These are phyloP conservation scores for Ursus arctos DNA, from an alignment of 2,113 vertebrate genomes.

Conservation along the genomic window DNA sequence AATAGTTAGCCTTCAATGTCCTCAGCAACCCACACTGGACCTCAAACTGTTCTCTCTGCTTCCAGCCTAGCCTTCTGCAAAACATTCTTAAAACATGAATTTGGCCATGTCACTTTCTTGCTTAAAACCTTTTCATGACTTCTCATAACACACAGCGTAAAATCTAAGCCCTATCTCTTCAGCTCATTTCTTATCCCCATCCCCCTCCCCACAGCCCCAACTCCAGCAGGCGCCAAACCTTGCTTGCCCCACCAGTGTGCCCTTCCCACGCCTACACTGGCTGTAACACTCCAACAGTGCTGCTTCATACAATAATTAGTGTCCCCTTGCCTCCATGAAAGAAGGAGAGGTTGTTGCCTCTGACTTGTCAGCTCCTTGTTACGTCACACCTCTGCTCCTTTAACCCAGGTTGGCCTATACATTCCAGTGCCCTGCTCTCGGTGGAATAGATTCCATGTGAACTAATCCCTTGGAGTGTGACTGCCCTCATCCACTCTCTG, in stretches of 20 bases:
- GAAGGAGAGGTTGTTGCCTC: neutral
- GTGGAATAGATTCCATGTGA: neutral
- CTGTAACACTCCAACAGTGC: neutral
- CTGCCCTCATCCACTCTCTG: neutral
- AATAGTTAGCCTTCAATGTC: neutral
- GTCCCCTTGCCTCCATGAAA: neutral
- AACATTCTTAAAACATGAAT: slow-evolving; percentile 11
- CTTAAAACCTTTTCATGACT: slow-evolving; percentile 44
- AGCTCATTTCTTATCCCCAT: neutral
- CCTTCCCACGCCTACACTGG: neutral
- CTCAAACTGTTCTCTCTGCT: neutral
- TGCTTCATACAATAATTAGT: neutral
- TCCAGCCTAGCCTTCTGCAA: slow-evolving; percentile 49
- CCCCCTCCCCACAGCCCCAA: neutral
- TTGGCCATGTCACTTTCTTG: neutral
- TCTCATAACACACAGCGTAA: slow-evolving; percentile 1
- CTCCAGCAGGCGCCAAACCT: neutral
- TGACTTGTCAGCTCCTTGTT: neutral
- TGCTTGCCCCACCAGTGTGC: neutral
- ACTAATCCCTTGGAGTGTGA: neutral
- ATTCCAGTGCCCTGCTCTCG: neutral
- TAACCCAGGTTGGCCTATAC: neutral
- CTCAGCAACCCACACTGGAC: neutral
- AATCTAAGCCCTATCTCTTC: neutral
- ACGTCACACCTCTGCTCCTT: neutral